Evolutionary conservation across 2,888 invertebrate species (phyloP).

Genomic region (Tenthredo mesomela): DNA sequence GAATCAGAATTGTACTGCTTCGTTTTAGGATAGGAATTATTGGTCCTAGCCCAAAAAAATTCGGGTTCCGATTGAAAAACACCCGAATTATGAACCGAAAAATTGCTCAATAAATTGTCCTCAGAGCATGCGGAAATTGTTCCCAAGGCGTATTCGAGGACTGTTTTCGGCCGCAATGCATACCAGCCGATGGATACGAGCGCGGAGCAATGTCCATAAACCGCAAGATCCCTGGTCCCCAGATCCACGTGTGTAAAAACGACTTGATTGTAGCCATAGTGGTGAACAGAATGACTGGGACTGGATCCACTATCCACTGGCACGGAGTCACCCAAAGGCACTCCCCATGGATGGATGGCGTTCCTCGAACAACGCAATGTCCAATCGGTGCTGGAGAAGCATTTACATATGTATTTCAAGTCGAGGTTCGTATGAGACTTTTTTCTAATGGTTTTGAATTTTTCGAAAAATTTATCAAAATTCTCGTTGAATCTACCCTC

Average conservation of each 20-base stretch:
- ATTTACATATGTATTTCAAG: constrained; percentile 63
- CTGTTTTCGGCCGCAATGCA: constrained; percentile 78
- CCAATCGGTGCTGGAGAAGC: constrained; percentile 62
- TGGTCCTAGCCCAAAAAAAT: too few relatives aligned
- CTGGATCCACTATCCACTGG: constrained; percentile 77
- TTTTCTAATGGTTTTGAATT: too few relatives aligned
- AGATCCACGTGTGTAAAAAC: constrained; percentile 75
- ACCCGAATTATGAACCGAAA: not conserved
- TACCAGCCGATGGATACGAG: constrained; percentile 78
- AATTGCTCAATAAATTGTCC: not conserved
- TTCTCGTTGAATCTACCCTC: constrained; percentile 55
- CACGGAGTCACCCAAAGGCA: constrained; percentile 73
- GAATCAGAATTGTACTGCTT: too few relatives aligned
- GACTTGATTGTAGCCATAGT: constrained; percentile 73
- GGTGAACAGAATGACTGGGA: constrained; percentile 70
- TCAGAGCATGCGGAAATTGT: constrained; percentile 79
- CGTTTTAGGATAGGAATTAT: too few relatives aligned
- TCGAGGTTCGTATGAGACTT: constrained; percentile 43
- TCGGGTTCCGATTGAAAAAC: not conserved
- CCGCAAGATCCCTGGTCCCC: constrained; percentile 78
- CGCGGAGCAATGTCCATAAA: constrained; percentile 78
- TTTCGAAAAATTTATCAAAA: not conserved
- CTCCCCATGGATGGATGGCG: constrained; percentile 71
- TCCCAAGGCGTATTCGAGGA: constrained; percentile 71
- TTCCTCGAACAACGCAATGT: constrained; percentile 71